Evolutionary conservation across 37 sponge, comb jelly and placozoan genomes (phyloP).

Genomic region (Eunapius fragilis): DNA sequence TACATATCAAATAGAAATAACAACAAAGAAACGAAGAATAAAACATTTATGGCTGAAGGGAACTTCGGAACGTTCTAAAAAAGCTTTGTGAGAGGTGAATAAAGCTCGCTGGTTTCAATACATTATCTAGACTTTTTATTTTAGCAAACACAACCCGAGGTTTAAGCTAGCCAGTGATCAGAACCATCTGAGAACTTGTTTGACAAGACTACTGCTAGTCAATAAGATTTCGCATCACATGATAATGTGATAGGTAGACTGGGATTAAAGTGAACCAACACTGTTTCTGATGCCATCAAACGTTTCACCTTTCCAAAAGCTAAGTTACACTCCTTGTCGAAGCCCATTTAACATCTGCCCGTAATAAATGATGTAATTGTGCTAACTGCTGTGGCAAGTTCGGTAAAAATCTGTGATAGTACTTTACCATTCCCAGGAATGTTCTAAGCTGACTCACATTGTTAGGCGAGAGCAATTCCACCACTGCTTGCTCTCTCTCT

Average conservation of each 20-base stretch:
- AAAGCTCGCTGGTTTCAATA: too few relatives aligned
- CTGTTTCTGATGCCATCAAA: constrained; percentile 4
- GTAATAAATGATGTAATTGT: constrained; percentile 15
- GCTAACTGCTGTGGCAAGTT: constrained; percentile 11
- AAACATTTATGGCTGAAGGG: too few relatives aligned
- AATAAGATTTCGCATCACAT: constrained; percentile 10
- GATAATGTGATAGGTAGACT: neutral
- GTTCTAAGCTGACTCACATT: constrained; percentile 14
- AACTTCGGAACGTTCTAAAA: too few relatives aligned
- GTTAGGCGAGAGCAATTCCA: constrained; percentile 14
- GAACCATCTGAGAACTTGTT: neutral
- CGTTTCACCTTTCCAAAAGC: constrained; percentile 25
- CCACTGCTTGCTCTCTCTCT: neutral
- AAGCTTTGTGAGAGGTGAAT: too few relatives aligned
- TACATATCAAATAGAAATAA: too few relatives aligned
- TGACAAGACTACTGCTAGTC: constrained; percentile 12
- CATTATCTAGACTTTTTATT: too few relatives aligned
- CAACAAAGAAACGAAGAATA: too few relatives aligned
- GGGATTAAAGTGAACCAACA: constrained; percentile 27
- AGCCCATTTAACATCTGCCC: neutral
- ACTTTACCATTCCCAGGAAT: constrained; percentile 29
- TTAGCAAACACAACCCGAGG: too few relatives aligned
- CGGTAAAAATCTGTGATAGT: constrained; percentile 24
- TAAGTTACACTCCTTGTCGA: neutral
- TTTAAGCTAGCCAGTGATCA: neutral